Percentiles rank a stretch among this genome's conserved stretches.
These are phyloP conservation scores for Tragelaphus buxtoni DNA, from an alignment of 2,113 vertebrate species.

Conservation along the genomic window DNA sequence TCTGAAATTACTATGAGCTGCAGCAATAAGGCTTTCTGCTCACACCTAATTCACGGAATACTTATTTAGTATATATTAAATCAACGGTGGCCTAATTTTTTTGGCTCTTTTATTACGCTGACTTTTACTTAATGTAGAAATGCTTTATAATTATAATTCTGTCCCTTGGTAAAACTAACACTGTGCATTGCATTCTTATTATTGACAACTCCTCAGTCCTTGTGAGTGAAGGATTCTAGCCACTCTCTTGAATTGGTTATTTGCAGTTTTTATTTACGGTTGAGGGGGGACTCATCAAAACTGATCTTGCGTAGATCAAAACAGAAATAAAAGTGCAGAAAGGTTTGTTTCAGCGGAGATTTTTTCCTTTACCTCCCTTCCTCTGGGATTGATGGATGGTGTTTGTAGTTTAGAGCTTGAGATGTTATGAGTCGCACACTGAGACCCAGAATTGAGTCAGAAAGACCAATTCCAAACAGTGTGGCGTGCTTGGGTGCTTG, in stretches of 20 bases:
- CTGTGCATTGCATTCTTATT: conserved; percentile 48
- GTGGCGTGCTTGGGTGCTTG: not conserved
- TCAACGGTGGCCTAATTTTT: conserved; percentile 74
- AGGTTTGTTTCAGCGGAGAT: not conserved
- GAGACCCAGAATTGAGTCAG: not conserved
- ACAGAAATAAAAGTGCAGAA: not conserved
- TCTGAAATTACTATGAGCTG: conserved; percentile 85
- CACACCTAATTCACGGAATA: conserved; percentile 83
- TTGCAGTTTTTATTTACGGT: not conserved
- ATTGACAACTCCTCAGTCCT: not conserved
- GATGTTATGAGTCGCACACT: not conserved
- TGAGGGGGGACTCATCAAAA: not conserved
- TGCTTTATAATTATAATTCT: conserved; percentile 69
- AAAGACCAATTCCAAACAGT: not conserved
- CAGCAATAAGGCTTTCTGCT: conserved; percentile 78
- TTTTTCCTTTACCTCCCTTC: not conserved
- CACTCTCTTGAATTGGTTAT: not conserved
- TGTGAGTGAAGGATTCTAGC: not conserved
- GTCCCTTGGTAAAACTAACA: conserved; percentile 68
- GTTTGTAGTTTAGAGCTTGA: not conserved
- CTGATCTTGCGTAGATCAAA: not conserved
- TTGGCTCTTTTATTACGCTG: conserved; percentile 72
- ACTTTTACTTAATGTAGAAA: conserved; percentile 71
- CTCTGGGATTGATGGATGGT: not conserved
- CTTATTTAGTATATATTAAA: conserved; percentile 82